Evolutionary conservation across 2,888 invertebrate genomes (phyloP), one percentile per base, ranked within the genome.

Genomic region (Yponomeuta cagnagella): DNA sequence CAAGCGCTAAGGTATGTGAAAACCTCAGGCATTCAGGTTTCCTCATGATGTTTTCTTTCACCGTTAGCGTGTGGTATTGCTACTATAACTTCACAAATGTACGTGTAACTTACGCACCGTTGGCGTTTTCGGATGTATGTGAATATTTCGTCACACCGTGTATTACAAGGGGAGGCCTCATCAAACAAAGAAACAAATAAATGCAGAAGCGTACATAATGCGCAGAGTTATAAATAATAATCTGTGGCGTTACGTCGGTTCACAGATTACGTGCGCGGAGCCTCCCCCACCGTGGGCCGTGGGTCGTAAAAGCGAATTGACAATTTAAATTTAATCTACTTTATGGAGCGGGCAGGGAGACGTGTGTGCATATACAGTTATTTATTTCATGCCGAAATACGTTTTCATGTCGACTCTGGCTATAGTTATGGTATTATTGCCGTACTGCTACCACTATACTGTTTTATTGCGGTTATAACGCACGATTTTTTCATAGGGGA

Each of bases 271-370:
- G 68, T 68, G 33, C 48, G 48, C 52, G 15, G 1, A 58, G 33
- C 65, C 65, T 65, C 65, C 65, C 65, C 67, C 67, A 67, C 74
- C 74, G 77, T 73, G 71, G 75, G 43, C 43, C 8, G 43, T 43
- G 43, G 80, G 78, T 88, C 89, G 86, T 89, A 89, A 89, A 89
- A 82, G 82, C 80, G 85, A 88, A 87, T 88, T 88, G 89, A 80
- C 89, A 89, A 89, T 89, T 88, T 88, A 86, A 87, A 89, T 89
- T 89, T 89, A 88, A 89, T 89, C 87, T 85, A 84, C 85, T 88
- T 88, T 88, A 88, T 84, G 83, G 70, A 65, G 12, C 48, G 65
- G 65, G 37, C 33, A 43, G 33, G 43, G 43, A 67, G 48, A 30
- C 37, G 37, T 23, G 33, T n/a, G 48, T 52, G 43, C 48, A 52